A percentile compares a stretch with the other conserved stretches of the same genome.
Evolutionary conservation across 2,113 vertebrate species (phyloP).

Genomic region (Petaurus breviceps): DNA sequence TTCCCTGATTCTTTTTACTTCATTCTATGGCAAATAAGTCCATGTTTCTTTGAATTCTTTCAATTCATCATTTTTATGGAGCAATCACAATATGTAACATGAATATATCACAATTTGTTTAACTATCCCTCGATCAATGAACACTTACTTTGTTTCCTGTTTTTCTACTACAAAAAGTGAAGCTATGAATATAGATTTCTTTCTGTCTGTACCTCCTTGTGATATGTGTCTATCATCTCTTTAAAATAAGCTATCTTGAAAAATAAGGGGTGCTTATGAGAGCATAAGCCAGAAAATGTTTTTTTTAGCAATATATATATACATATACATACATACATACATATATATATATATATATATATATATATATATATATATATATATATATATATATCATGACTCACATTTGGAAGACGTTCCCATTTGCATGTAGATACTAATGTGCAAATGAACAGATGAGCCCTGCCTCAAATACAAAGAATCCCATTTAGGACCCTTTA

Average conservation of each 20-base stretch:
- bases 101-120: background rate
- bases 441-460: background rate
- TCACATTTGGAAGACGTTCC: background rate
- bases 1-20: background rate
- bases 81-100: background rate
- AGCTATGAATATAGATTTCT: background rate
- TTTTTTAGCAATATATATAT: conserved; percentile 21
- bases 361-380: too few relatives aligned
- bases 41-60: background rate
- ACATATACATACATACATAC: too few relatives aligned
- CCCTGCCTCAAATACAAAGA: background rate
- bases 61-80: background rate
- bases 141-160: background rate
- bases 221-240: background rate
- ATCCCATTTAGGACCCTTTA: background rate
- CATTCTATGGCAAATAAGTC: background rate
- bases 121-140: background rate
- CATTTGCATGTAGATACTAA: background rate
- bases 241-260: conserved; percentile 1
- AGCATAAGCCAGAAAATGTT: background rate
- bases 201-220: background rate
- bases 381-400: background rate
- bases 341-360: too few relatives aligned
- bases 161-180: background rate
- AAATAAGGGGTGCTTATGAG: background rate